Percentiles rank a stretch among this genome's conserved stretches.
Evolutionary conservation across 2,888 invertebrate genomes (phyloP).

Genomic region (Macaria liturata): DNA sequence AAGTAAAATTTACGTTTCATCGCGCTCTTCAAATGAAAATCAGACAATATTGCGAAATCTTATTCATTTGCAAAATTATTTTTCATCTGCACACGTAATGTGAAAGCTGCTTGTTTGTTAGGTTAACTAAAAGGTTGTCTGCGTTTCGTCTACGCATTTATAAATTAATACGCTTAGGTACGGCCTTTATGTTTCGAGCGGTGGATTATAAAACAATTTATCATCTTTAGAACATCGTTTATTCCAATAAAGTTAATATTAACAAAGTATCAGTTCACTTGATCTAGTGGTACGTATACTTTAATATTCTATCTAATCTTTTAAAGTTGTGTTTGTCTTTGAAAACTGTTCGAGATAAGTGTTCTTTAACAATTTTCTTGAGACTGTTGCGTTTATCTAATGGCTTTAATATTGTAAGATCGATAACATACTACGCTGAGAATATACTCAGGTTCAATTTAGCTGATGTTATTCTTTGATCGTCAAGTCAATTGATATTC

Average conservation of each 20-base stretch:
- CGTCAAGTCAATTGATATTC: constrained; percentile 7
- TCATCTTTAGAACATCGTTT: constrained; percentile 7
- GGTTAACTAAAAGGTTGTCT: constrained; percentile 14
- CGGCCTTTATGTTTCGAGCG: constrained; percentile 1
- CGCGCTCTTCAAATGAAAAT: too few relatives aligned
- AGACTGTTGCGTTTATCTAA: background rate
- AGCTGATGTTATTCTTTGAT: constrained; percentile 6
- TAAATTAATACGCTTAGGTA: background rate
- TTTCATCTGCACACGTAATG: constrained; percentile 8
- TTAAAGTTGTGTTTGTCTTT: background rate
- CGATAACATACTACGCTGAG: background rate
- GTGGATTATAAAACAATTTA: constrained; percentile 3
- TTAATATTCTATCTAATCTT: constrained; percentile 3
- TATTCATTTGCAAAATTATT: constrained; percentile 21
- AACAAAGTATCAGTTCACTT: constrained; percentile 5
- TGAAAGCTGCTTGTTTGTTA: constrained; percentile 21
- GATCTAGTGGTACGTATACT: background rate
- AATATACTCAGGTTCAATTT: constrained; percentile 4
- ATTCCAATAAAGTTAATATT: constrained; percentile 10
- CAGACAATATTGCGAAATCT: constrained; percentile 5
- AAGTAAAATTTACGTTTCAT: too few relatives aligned
- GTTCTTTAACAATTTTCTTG: background rate
- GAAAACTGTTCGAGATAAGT: background rate
- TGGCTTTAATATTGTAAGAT: background rate
- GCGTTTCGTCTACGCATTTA: background rate